Evolutionary conservation across 2,888 invertebrate species (phyloP), one percentile per base, ranked within the genome.

Genomic region (Alitta virens): DNA sequence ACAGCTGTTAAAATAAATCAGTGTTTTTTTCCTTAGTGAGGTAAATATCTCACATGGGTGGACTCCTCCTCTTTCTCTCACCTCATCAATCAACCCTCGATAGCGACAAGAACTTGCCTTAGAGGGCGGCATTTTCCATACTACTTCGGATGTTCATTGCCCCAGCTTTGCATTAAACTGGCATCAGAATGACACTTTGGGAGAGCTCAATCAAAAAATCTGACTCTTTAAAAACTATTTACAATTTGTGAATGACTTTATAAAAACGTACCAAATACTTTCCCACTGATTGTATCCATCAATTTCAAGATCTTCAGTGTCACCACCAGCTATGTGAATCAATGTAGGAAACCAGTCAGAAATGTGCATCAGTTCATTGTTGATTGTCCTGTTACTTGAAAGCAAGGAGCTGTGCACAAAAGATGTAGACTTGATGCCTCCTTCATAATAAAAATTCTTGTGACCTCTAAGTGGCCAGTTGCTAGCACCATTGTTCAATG

Each of bases 321-420:
- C 64, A 9, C 76, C 78, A 2, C 74, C 74, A 16, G 76, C 78
- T 18, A 78, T 57, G 14, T 57, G 25, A 2, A 78, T 68, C 18
- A 79, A 63, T 1, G 79, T 79, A 2, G 80, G 80, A 66, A 71
- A 78, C 79, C 79, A 79, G 66, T 80, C 79, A 46, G 78, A 72
- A n/a, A 80, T 74, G 65, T 80, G 80, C 50, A 79, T 75, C 40
- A 80, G 71, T 14, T 73, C 74, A 3, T 33, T 55, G 26, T 33
- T 43, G 16, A 56, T 46, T 18, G 14, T 16, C 12, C 67, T 66
- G 9, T 14, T 52, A 3, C 42, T 43, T 14, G 26, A 18, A 21
- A 69, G 42, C n/a, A 65, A 59, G 23, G 67, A 65, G 27, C 65
- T 49, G 27, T 46, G 27, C 23, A 80, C 76, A 70, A 80, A 80